phyloP scores from a whole-genome alignment of 2,797 vertebrate genomes.

The Jordanella pulchra region DNA sequence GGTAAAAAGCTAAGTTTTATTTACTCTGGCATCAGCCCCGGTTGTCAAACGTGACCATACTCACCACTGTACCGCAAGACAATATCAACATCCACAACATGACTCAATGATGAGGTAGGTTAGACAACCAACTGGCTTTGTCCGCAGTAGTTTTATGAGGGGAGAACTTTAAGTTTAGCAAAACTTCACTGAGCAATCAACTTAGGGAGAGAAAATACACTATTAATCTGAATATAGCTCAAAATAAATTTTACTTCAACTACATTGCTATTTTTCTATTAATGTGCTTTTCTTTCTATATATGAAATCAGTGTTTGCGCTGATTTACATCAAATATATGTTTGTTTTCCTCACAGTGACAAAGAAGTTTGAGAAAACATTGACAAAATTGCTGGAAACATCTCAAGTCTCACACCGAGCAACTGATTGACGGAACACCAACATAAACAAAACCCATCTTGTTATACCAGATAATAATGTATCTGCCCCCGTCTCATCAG shows the following conservation, averaged over 20 bases:
- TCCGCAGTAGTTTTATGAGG: constrained; percentile 44
- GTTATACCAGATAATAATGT: neutral
- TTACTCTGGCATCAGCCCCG: constrained; percentile 25
- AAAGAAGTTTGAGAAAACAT: constrained; percentile 20
- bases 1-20: constrained; percentile 12
- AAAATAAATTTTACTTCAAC: constrained; percentile 49
- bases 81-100: constrained; percentile 52
- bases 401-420: neutral
- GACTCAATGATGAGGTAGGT: constrained; percentile 58
- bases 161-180: constrained; percentile 14
- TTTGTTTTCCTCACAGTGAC: constrained; percentile 26
- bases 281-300: constrained; percentile 5
- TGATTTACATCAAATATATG: neutral
- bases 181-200: constrained; percentile 52
- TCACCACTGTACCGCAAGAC: constrained; percentile 45
- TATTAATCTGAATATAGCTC: constrained; percentile 3
- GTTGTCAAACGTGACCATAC: constrained; percentile 38
- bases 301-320: constrained; percentile 8
- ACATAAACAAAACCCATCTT: constrained; percentile 15
- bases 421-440: neutral
- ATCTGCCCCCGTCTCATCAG: constrained; percentile 1
- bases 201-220: constrained; percentile 46
- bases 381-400: neutral
- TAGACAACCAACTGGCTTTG: constrained; percentile 20
- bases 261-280: constrained; percentile 25